Evolutionary conservation across 2,797 vertebrate genomes (phyloP).

Genomic region (Distichodus sexfasciatus): DNA sequence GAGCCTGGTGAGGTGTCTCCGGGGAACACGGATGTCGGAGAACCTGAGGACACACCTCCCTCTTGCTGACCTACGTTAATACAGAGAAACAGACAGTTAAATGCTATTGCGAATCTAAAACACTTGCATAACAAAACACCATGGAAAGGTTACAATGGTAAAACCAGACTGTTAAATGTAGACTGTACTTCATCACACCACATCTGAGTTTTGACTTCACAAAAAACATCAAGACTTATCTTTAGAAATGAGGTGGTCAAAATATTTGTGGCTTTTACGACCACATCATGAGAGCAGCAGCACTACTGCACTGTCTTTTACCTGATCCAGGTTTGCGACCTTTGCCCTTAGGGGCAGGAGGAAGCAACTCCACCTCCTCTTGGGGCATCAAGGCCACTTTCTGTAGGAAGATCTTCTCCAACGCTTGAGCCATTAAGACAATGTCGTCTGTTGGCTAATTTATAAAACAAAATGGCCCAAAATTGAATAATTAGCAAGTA

Average conservation of each 20-base stretch:
- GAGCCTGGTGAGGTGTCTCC: slow-evolving; percentile 69
- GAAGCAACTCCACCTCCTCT: slow-evolving; percentile 85
- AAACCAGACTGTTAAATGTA: too few species aligned
- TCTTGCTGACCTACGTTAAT: slow-evolving; percentile 66
- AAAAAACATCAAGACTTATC: too few species aligned
- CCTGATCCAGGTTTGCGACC: slow-evolving; percentile 72
- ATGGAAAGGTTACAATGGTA: too few species aligned
- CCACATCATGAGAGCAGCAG: background rate
- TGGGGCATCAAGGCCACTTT: slow-evolving; percentile 92
- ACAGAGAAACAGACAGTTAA: background rate
- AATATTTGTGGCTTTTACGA: too few species aligned
- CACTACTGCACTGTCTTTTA: slow-evolving; percentile 35
- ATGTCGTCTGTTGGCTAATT: slow-evolving; percentile 95
- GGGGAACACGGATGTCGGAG: slow-evolving; percentile 76
- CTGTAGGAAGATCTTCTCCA: slow-evolving; percentile 95
- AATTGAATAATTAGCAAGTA: too few species aligned
- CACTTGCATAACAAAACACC: too few species aligned
- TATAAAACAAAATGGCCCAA: slow-evolving; percentile 23
- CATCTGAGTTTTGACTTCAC: too few species aligned
- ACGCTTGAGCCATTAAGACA: slow-evolving; percentile 94
- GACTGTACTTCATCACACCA: too few species aligned
- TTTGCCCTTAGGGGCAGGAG: slow-evolving; percentile 83
- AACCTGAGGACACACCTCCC: slow-evolving; percentile 72
- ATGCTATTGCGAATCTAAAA: too few species aligned
- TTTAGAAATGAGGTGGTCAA: too few species aligned